A percentile compares a stretch with the other conserved stretches of the same genome.
Conservation (phyloP, 2,888 invertebrate genomes). For the Heliothis peltigera region DNA sequence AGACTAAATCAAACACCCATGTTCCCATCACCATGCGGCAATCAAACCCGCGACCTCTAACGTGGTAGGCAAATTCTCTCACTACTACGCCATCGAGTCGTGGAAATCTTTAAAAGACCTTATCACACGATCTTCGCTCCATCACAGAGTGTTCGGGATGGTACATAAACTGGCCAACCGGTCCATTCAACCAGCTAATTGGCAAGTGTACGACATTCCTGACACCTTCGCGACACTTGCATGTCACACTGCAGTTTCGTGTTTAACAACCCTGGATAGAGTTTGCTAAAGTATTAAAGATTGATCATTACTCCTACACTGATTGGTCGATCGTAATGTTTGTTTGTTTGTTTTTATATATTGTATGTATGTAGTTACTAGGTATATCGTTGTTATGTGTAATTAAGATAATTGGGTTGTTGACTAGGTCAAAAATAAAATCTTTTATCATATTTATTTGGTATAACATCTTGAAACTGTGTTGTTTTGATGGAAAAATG, state of each 20-base stretch:
- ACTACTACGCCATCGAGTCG: too few relatives aligned
- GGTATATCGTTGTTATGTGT: too few relatives aligned
- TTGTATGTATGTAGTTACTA: too few relatives aligned
- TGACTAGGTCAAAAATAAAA: too few relatives aligned
- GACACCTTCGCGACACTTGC: constrained; percentile 56
- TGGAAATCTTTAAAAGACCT: not conserved
- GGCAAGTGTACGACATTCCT: constrained; percentile 74
- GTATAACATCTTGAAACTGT: too few relatives aligned
- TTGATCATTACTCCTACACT: constrained; percentile 21
- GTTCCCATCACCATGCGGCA: too few relatives aligned
- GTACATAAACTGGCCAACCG: constrained; percentile 63
- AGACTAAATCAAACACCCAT: too few relatives aligned
- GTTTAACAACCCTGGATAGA: constrained; percentile 57
- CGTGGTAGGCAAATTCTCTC: too few relatives aligned
- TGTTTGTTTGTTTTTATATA: not conserved
- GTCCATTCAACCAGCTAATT: constrained; percentile 76
- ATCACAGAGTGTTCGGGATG: constrained; percentile 12
- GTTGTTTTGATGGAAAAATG: too few relatives aligned
- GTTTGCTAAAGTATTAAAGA: constrained; percentile 40
- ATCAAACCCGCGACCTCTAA: too few relatives aligned
- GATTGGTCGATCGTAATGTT: not conserved
- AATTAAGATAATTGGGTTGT: too few relatives aligned
- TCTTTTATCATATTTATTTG: too few relatives aligned
- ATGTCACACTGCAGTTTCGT: constrained; percentile 59
- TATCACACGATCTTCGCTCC: constrained; percentile 1